Evolutionary conservation across 30 jellyfish, hydroid and myxozoan species (phyloP).

Genomic region (Hydractinia echinata): DNA sequence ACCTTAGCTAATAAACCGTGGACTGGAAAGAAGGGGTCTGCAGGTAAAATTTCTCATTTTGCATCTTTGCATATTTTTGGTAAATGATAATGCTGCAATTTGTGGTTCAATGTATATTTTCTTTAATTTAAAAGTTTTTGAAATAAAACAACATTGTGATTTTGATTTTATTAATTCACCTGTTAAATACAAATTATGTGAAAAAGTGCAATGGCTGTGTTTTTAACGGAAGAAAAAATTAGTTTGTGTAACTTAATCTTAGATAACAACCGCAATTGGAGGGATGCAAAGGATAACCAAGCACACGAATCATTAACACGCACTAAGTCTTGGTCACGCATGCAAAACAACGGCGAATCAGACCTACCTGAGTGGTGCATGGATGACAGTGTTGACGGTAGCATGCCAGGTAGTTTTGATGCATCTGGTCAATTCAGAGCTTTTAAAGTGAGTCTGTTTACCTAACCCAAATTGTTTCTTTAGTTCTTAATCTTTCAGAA

Average conservation of each 20-base stretch:
- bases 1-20: conserved; percentile 24
- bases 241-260: background rate
- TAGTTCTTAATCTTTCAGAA: no score
- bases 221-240: background rate
- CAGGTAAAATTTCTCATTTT: conserved; percentile 3
- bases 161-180: no score
- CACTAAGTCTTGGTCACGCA: conserved; percentile 66
- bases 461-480: no score
- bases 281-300: conserved; percentile 31
- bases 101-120: no score
- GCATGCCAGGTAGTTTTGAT: conserved; percentile 87
- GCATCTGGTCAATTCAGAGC: conserved; percentile 84
- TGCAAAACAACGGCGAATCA: conserved; percentile 46
- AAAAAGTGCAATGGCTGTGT: background rate
- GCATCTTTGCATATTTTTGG: no score
- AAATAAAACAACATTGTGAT: no score
- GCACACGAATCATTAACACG: conserved; percentile 39
- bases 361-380: conserved; percentile 98
- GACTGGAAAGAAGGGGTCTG: conserved; percentile 24
- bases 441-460: conserved; percentile 30
- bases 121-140: no score
- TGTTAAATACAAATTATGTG: no score
- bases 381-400: conserved; percentile 61
- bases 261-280: conserved; percentile 48
- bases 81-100: no score